Evolutionary conservation across 2,113 vertebrate species (phyloP).

Genomic region (Hippocampus comes): DNA sequence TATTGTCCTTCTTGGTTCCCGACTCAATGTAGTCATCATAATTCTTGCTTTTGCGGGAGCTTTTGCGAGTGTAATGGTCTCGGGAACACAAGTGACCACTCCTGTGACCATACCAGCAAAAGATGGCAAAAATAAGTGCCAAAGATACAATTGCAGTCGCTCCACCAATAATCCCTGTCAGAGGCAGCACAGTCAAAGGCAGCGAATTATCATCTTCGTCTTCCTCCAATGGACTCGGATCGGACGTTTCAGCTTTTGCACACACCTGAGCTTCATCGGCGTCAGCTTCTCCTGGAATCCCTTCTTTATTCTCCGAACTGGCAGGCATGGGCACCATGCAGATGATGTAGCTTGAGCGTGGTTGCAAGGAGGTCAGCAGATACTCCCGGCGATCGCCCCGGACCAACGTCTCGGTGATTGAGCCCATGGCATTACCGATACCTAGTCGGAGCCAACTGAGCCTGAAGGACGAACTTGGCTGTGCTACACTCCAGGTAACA

Average conservation of each 20-base stretch:
- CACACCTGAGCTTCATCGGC: slow-evolving; percentile 82
- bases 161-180: slow-evolving; percentile 85
- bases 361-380: slow-evolving; percentile 83
- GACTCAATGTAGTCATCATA: slow-evolving; percentile 88
- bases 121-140: slow-evolving; percentile 79
- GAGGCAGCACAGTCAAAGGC: slow-evolving; percentile 73
- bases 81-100: slow-evolving; percentile 76
- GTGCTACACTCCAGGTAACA: slow-evolving; percentile 83
- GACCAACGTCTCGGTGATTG: slow-evolving; percentile 89
- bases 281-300: slow-evolving; percentile 74
- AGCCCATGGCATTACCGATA: slow-evolving; percentile 80
- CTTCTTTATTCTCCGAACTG: slow-evolving; percentile 69
- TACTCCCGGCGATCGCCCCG: slow-evolving; percentile 86
- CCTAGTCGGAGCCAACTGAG: slow-evolving; percentile 88
- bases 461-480: slow-evolving; percentile 82
- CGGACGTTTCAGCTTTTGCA: slow-evolving; percentile 84
- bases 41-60: slow-evolving; percentile 73
- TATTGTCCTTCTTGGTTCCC: slow-evolving; percentile 91
- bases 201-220: slow-evolving; percentile 65
- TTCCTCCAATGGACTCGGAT: slow-evolving; percentile 70
- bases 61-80: slow-evolving; percentile 77
- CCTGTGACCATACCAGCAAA: slow-evolving; percentile 85
- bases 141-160: slow-evolving; percentile 84
- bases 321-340: slow-evolving; percentile 85
- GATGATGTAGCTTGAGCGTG: slow-evolving; percentile 86